These are phyloP conservation scores for Lamprologus callipterus DNA, from an alignment of 2,113 vertebrate species.

Conservation along the genomic window DNA sequence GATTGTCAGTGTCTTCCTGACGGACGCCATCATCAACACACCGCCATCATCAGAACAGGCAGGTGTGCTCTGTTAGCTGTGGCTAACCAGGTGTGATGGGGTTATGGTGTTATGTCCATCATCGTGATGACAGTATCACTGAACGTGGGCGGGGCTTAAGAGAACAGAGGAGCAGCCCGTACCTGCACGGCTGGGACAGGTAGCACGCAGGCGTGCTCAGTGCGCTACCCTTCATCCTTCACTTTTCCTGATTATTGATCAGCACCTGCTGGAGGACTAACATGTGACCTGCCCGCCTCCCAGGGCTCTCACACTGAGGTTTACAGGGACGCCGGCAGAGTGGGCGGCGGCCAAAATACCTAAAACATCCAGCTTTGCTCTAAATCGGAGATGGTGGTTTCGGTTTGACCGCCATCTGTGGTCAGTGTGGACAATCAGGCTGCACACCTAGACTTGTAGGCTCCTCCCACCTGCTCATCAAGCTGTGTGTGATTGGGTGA, in stretches of 20 bases:
- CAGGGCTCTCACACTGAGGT: not conserved
- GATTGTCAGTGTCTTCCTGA: not conserved
- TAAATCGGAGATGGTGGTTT: not conserved
- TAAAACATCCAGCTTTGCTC: not conserved
- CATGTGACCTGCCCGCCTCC: not conserved
- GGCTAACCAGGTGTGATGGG: not conserved
- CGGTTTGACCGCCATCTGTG: not conserved
- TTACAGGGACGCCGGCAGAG: not conserved
- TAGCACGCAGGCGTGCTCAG: accelerated
- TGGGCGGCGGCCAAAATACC: not conserved
- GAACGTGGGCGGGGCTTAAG: not conserved
- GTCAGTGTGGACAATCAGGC: not conserved
- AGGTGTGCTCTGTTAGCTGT: not conserved
- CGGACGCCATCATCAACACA: not conserved
- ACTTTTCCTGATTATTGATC: not conserved
- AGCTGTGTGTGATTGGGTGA: not conserved
- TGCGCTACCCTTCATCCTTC: not conserved
- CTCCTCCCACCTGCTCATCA: not conserved
- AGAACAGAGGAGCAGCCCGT: not conserved
- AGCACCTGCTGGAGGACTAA: not conserved
- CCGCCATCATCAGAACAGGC: not conserved
- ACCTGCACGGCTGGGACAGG: not conserved
- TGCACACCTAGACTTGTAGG: not conserved
- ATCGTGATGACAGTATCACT: not conserved
- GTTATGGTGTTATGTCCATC: not conserved